Evolutionary conservation across 2,113 vertebrate genomes (phyloP).

Genomic region (Haplochromis vanheusdeni): DNA sequence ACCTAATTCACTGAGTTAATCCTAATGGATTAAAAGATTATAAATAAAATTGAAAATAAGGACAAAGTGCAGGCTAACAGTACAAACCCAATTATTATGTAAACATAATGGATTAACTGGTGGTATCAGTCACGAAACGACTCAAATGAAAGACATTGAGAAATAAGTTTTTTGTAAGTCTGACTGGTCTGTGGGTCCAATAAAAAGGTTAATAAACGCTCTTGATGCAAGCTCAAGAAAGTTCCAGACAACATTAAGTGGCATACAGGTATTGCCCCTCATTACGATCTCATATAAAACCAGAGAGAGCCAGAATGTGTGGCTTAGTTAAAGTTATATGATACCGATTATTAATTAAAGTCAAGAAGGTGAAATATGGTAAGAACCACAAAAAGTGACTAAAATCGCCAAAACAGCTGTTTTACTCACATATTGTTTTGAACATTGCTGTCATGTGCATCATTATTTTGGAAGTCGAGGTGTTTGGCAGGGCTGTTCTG

Average conservation of each 20-base stretch:
- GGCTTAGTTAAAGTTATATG: not conserved
- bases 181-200: rapidly evolving
- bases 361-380: not conserved
- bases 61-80: not conserved
- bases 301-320: not conserved
- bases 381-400: not conserved
- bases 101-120: not conserved
- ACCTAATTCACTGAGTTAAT: not conserved
- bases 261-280: not conserved
- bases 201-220: rapidly evolving
- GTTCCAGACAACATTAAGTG: not conserved
- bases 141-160: not conserved
- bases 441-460: not conserved
- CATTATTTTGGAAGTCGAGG: not conserved
- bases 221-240: rapidly evolving
- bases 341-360: rapidly evolving
- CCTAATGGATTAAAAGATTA: not conserved
- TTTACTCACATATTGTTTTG: slow-evolving; percentile 41
- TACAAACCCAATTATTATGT: not conserved
- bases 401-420: not conserved
- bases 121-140: not conserved
- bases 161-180: not conserved
- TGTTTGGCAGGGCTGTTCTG: slow-evolving; percentile 31
- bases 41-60: not conserved
- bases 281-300: rapidly evolving